phyloP scores from a whole-genome alignment of 2,113 vertebrate genomes.

The Neodon shergylaensis region DNA sequence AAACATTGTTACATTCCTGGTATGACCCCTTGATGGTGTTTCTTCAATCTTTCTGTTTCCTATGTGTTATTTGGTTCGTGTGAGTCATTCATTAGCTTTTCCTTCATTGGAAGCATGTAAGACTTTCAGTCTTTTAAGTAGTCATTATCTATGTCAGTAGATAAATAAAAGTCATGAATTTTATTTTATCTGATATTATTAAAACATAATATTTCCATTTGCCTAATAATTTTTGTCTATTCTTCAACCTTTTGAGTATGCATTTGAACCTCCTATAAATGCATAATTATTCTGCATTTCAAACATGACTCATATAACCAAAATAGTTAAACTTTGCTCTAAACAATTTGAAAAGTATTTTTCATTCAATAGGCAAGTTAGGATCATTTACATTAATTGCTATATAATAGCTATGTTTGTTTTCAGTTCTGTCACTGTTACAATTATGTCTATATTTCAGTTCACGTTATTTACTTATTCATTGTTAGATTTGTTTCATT shows the following conservation, averaged over 20 bases:
- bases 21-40: not conserved
- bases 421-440: not conserved
- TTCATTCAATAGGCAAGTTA: not conserved
- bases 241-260: slow-evolving; percentile 27
- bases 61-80: not conserved
- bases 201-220: not conserved
- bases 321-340: not conserved
- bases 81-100: not conserved
- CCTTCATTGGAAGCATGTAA: not conserved
- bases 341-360: not conserved
- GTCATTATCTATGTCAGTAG: not conserved
- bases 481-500: slow-evolving; percentile 21
- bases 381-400: not conserved
- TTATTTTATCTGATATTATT: not conserved
- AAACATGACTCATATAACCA: not conserved
- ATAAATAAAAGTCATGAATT: not conserved
- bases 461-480: not conserved
- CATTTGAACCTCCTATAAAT: not conserved
- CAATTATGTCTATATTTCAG: not conserved
- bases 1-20: not conserved
- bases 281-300: not conserved
- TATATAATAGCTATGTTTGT: not conserved
- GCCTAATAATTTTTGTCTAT: not conserved
- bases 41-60: not conserved
- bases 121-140: not conserved